A percentile compares a stretch with the other conserved stretches of the same genome.
phyloP scores from a whole-genome alignment of 2,797 vertebrate species.

The Zenarchopterus dispar region DNA sequence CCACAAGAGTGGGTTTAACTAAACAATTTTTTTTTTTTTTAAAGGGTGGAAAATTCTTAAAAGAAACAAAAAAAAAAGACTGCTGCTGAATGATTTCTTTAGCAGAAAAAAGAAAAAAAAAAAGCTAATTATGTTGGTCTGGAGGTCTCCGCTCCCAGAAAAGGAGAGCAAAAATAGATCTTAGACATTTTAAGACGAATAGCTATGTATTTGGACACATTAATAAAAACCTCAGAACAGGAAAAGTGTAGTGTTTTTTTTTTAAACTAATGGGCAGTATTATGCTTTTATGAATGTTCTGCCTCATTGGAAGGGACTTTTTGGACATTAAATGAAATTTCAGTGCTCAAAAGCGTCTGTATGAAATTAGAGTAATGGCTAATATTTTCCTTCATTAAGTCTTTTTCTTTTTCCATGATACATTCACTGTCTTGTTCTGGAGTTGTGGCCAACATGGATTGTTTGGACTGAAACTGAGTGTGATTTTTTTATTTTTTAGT shows the following conservation, averaged over 20 bases:
- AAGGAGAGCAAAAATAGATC: conserved; percentile 61
- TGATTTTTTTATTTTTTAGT: not conserved
- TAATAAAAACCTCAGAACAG: conserved; percentile 62
- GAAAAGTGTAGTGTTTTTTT: conserved; percentile 41
- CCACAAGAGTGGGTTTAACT: conserved; percentile 65
- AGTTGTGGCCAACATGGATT: conserved; percentile 17
- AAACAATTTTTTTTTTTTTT: no score
- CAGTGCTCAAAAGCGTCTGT: conserved; percentile 27
- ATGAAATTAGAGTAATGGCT: conserved; percentile 45
- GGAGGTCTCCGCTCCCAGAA: conserved; percentile 44
- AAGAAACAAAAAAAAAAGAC: conserved; percentile 35
- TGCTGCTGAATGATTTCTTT: conserved; percentile 57
- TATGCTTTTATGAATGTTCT: conserved; percentile 65
- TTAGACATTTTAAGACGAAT: conserved; percentile 60
- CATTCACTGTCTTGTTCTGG: conserved; percentile 44
- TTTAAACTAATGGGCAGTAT: conserved; percentile 55
- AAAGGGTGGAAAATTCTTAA: conserved; percentile 8
- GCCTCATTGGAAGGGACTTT: conserved; percentile 70
- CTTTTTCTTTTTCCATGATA: conserved; percentile 40
- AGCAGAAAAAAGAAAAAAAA: conserved; percentile 30
- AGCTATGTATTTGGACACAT: conserved; percentile 54
- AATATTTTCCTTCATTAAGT: conserved; percentile 59
- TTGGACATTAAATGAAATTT: conserved; percentile 57
- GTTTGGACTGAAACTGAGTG: conserved; percentile 15
- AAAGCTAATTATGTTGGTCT: conserved; percentile 55